Conservation (phyloP, 2,113 vertebrate genomes). For the Elgaria multicarinata region DNA sequence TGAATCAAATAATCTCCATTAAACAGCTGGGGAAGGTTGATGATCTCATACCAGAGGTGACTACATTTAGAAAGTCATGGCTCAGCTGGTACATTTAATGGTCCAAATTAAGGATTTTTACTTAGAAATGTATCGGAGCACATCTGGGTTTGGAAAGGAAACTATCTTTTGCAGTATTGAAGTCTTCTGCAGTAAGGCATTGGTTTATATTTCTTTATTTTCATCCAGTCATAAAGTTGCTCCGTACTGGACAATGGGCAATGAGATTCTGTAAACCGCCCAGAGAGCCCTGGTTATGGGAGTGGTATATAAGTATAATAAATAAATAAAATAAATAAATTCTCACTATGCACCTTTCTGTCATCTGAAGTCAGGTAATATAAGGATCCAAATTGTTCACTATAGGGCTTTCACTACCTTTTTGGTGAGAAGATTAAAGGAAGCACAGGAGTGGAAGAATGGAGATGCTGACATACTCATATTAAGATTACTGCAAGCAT, state of each 20-base stretch:
- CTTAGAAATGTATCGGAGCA: not conserved
- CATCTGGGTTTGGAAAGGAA: not conserved
- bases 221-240: not conserved
- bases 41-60: conserved; percentile 45
- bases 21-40: conserved; percentile 31
- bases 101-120: not conserved
- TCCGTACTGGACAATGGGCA: not conserved
- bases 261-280: no score
- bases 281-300: no score
- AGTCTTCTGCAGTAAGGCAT: not conserved
- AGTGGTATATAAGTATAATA: no score
- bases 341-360: not conserved
- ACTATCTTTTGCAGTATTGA: not conserved
- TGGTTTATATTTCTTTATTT: not conserved
- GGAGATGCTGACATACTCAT: not conserved
- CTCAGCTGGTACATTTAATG: not conserved
- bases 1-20: conserved; percentile 27
- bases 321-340: no score
- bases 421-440: not conserved
- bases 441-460: not conserved
- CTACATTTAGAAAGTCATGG: not conserved
- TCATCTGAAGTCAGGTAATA: not conserved
- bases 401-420: not conserved
- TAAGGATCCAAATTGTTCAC: not conserved
- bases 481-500: not conserved